Evolutionary conservation across 2,888 invertebrate species (phyloP).

Genomic region (Nemurella pictetii): DNA sequence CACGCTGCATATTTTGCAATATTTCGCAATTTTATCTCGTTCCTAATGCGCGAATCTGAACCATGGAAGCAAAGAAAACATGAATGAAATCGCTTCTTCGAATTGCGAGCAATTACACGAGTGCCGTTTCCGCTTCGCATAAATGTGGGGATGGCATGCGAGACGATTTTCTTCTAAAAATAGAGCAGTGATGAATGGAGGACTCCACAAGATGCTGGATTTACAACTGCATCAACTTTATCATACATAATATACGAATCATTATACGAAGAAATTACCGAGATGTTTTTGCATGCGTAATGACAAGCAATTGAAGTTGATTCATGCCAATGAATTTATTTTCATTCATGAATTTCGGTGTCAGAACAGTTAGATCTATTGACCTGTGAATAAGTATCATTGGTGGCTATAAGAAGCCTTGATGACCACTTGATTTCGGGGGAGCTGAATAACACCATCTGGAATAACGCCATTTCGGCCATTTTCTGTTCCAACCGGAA

Average conservation of each 20-base stretch:
- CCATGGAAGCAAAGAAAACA: background rate
- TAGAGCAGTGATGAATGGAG: background rate
- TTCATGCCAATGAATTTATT: background rate
- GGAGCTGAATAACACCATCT: too few relatives aligned
- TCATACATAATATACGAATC: too few relatives aligned
- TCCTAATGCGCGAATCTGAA: too few relatives aligned
- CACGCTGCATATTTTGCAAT: too few relatives aligned
- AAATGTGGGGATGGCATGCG: background rate
- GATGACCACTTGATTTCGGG: too few relatives aligned
- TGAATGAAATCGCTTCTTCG: background rate
- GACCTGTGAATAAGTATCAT: background rate
- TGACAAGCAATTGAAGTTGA: background rate
- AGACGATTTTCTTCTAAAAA: background rate
- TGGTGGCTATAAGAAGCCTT: too few relatives aligned
- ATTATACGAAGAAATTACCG: background rate
- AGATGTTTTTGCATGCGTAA: background rate
- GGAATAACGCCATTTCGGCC: too few relatives aligned
- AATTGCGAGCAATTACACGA: background rate
- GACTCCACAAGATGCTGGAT: too few relatives aligned
- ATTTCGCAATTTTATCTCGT: too few relatives aligned
- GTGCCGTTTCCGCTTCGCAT: too few relatives aligned
- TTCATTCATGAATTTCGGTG: background rate
- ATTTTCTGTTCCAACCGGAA: too few relatives aligned
- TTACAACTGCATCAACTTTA: too few relatives aligned
- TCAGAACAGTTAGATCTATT: background rate